A percentile compares a stretch with the other conserved stretches of the same genome.
Conservation (phyloP, 2,113 vertebrate genomes). For the Oophaga pumilio region DNA sequence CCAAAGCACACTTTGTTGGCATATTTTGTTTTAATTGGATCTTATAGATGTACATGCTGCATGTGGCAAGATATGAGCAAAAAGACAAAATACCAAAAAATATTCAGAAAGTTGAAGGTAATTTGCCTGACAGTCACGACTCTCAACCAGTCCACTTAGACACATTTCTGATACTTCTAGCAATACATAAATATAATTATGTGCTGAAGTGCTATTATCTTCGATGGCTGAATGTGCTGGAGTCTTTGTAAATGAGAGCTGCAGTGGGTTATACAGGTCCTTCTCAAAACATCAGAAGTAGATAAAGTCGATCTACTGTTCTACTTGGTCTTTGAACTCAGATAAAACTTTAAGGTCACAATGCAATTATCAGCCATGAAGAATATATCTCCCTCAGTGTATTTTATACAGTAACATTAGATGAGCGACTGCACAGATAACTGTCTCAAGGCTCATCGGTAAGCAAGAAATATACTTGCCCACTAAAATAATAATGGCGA, state of each 20-base stretch:
- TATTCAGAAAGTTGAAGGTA: constrained; percentile 3
- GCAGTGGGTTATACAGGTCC: constrained; percentile 19
- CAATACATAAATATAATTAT: constrained; percentile 21
- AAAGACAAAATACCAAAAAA: neutral
- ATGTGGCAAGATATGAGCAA: too few relatives aligned
- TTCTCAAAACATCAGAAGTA: neutral
- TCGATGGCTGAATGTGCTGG: neutral
- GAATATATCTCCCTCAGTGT: neutral
- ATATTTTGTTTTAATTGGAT: too few relatives aligned
- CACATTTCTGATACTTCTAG: constrained; percentile 9
- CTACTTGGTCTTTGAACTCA: neutral
- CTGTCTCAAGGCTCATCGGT: constrained; percentile 13
- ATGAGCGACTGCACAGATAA: constrained; percentile 3
- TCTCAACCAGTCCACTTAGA: constrained; percentile 6
- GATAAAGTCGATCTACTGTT: neutral
- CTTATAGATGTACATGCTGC: too few relatives aligned
- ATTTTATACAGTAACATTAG: neutral
- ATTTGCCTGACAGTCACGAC: neutral
- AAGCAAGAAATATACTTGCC: constrained; percentile 37
- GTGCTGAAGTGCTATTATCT: constrained; percentile 37
- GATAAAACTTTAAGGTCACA: neutral
- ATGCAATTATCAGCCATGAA: neutral
- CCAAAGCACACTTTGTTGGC: too few relatives aligned
- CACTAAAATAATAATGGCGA: constrained; percentile 13
- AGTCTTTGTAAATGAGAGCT: neutral